These are phyloP conservation scores for Rattus norvegicus DNA, from an alignment of 2,113 vertebrate species.

Conservation along the genomic window GRCr8 NC_086020.1:249013501-249014000, in stretches of 20 bases:
- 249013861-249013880: neutral
- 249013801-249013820: neutral
- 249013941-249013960: neutral
- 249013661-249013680: neutral
- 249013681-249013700: neutral
- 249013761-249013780: conserved; percentile 56
- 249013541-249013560: conserved; percentile 50
- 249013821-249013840: conserved; percentile 18
- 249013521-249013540: neutral
- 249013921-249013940: neutral
- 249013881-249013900: neutral
- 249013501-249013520: neutral
- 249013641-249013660: neutral
- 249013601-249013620: neutral
- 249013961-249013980: neutral
- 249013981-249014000: neutral
- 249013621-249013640: conserved; percentile 30
- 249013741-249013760: neutral
- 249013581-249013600: conserved; percentile 6
- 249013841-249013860: neutral
- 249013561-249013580: conserved; percentile 31
- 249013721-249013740: conserved; percentile 22
- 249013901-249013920: neutral
- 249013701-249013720: neutral
- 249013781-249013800: neutral